Conservation (phyloP, 2,797 vertebrate genomes). For the Neopelma chrysocephalum region DNA sequence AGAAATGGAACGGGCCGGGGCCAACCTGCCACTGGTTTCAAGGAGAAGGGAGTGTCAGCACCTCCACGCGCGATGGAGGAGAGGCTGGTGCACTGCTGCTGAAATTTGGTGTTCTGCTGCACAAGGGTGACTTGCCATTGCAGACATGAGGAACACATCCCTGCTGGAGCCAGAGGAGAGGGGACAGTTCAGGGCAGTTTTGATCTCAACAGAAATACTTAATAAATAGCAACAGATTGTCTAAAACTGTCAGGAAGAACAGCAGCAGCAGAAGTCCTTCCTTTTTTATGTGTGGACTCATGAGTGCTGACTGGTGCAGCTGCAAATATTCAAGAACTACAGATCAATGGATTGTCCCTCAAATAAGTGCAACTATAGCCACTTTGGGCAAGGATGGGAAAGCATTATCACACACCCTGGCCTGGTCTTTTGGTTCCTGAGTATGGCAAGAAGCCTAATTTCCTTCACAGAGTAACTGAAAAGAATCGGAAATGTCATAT, state of each 20-base stretch:
- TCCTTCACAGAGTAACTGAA: conserved; percentile 50
- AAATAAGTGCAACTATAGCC: conserved; percentile 54
- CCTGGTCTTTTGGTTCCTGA: conserved; percentile 31
- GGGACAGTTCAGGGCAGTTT: not conserved
- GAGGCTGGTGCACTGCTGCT: fast-evolving
- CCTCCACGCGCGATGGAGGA: not conserved
- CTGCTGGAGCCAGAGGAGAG: not conserved
- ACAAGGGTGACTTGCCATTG: not conserved
- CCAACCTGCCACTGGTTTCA: not conserved
- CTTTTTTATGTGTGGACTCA: conserved; percentile 10
- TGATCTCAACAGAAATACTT: conserved; percentile 42
- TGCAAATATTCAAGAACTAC: conserved; percentile 42
- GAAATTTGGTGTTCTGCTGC: not conserved
- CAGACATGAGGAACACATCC: not conserved
- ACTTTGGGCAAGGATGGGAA: conserved; percentile 50
- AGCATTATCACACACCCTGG: not conserved
- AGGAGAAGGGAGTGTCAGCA: not conserved
- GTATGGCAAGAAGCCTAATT: conserved; percentile 26
- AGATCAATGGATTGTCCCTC: conserved; percentile 16
- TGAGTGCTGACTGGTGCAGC: not conserved
- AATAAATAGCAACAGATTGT: conserved; percentile 58
- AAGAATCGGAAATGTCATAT: conserved; percentile 42
- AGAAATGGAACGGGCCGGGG: not conserved
- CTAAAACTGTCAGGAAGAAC: not conserved
- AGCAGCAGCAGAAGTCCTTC: conserved; percentile 4